Base-by-base conservation (phyloP, 2,888 invertebrate genomes). In the Strigamia crassipes region DNA sequence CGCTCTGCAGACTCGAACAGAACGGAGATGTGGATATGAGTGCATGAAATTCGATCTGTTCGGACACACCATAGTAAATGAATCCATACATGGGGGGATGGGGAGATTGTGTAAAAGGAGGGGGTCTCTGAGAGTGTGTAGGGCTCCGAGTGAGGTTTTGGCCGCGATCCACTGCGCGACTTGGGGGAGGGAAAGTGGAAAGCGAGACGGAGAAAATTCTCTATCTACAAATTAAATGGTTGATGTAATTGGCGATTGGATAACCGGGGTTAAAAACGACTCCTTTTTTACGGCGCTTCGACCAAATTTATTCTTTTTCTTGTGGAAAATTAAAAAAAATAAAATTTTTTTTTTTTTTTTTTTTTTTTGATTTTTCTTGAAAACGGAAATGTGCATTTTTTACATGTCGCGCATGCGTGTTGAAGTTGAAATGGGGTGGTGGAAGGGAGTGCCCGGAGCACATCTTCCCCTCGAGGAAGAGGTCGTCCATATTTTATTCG, bases 401-500 rank as follows among this genome's bases (percentile, higher is more conserved):
- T 15, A 46, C 13, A 46, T 46, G 12, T 46, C 42, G 15, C 42
- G 42, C 42, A 46, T 46, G 42, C 42, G 42, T 46, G 6, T 10
- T 46, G 42, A 46, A 10, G 42, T 15, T 46, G 42, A 46, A 46
- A 46, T 13, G 42, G 15, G 42, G 15, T 10, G 15, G 42, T 13
- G 42, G 15, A 15, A 46, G 42, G 15, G 42, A 46, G 42, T 13
- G 42, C 13, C 13, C 15, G 15, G 42, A 46, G 42, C 42, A 46
- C 42, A 46, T 46, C 42, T 46, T 46, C 42, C 42, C 42, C 73
- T 73, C 31, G 31, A 73, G 38, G 27, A 38, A 34, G 18, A 31
- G 34, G 78, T 78, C 78, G 78, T 78, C 38, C 78, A 78, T 78
- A 78, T 78, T 78, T 78, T 34, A 78, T 78, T 38, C 78, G 31